phyloP scores from a whole-genome alignment of 2,888 invertebrate species.

The Desoria tigrina region DNA sequence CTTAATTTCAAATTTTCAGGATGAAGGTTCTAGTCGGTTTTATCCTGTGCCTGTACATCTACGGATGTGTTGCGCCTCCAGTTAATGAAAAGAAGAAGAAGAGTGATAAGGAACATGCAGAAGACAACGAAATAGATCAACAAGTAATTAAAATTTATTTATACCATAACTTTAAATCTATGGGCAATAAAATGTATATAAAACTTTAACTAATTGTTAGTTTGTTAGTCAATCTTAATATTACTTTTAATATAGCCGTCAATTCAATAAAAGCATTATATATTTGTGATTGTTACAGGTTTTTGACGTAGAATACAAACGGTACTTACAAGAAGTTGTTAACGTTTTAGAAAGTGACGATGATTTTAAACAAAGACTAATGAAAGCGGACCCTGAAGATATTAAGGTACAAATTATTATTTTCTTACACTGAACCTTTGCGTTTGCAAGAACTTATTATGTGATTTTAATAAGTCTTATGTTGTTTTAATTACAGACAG shows the following conservation, averaged over 20 bases:
- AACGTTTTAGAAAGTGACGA: slow-evolving; percentile 85
- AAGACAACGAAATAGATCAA: slow-evolving; percentile 50
- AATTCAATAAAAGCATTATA: no score
- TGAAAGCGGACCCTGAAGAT: slow-evolving; percentile 78
- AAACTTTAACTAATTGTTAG: no score
- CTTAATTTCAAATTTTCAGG: no score
- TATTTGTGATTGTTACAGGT: slow-evolving; percentile 46
- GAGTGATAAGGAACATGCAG: slow-evolving; percentile 40
- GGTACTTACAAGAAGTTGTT: slow-evolving; percentile 87
- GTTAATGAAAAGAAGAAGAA: slow-evolving; percentile 52
- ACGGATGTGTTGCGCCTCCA: slow-evolving; percentile 51
- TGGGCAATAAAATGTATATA: neutral
- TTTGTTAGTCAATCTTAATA: slow-evolving; percentile 1
- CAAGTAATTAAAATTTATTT: slow-evolving; percentile 40
- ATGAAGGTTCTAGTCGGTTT: slow-evolving; percentile 20
- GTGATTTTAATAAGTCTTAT: no score
- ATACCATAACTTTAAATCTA: neutral
- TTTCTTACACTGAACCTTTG: no score
- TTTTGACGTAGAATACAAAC: slow-evolving; percentile 73
- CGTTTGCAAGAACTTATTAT: no score
- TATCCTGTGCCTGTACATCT: slow-evolving; percentile 32
- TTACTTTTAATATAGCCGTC: neutral
- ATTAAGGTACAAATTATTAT: slow-evolving; percentile 69
- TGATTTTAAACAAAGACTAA: slow-evolving; percentile 75
- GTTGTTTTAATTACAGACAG: slow-evolving; percentile 67